Base-by-base conservation (phyloP, 2,797 vertebrate species). In the Atherinosoma microstoma region DNA sequence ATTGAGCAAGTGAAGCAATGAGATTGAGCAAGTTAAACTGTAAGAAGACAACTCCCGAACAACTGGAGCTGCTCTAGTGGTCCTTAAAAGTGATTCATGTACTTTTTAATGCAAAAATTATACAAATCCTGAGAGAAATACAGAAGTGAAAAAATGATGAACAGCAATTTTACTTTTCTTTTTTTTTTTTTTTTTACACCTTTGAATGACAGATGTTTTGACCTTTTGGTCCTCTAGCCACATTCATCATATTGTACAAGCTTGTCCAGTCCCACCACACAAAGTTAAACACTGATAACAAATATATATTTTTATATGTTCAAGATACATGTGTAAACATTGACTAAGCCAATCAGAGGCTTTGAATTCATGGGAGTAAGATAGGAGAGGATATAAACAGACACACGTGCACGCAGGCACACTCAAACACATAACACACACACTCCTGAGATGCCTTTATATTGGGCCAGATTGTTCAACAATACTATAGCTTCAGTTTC, bases 381-480 rank as follows among this genome's bases (percentile, higher is more conserved):
- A 86, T 72, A 80, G 65, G 58, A 73, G 53, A 78, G 62, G 62
- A 76, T 59, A 79, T 64, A 80, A n/a, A 80, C 71, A 45, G 3
- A 58, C 62, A 40, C 29, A 53, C 62, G 76, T 32, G 11, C 22
- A 70, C 58, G 49, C 35, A 24, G 67, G 29, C 70, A 32, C 38
- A 40, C 64, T 18, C 60, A 56, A 35, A 4, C 60, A 22, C 68
- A 20, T 64, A 27, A 54, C 32, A 69, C 80, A 68, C 84, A 90
- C 87, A 81, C 88, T 85, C 92, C 92, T 93, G 93, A 94, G 91
- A 91, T 89, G 89, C 76, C 88, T 82, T 87, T 69, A 85, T 78
- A 83, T 87, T 82, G 87, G 85, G 82, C 79, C 82, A 65, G 87
- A 90, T 92, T 93, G 91, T 90, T 91, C 81, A 81, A 89, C 82